A percentile compares a stretch with the other conserved stretches of the same genome.
Evolutionary conservation across 2,888 invertebrate species (phyloP).

Genomic region (Coelinius sp.): DNA sequence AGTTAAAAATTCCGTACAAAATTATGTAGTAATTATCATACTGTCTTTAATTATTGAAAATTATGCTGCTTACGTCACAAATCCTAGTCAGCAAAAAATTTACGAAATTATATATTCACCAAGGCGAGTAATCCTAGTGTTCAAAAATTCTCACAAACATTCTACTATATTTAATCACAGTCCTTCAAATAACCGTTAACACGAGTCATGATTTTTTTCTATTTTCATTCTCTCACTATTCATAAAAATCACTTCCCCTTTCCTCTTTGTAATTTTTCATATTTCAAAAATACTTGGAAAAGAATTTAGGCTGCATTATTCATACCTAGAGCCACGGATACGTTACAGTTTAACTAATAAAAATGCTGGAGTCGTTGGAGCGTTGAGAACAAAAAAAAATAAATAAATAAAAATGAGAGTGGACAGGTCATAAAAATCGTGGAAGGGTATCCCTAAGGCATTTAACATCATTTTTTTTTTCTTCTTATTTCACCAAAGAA

Average conservation of each 20-base stretch:
- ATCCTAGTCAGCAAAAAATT: conserved; percentile 8
- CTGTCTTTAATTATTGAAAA: neutral
- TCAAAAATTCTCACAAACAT: neutral
- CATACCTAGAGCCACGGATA: neutral
- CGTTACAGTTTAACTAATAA: neutral
- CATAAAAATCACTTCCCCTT: neutral
- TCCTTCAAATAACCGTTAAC: neutral
- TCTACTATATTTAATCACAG: neutral
- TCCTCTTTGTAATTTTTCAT: neutral
- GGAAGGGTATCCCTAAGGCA: conserved; percentile 1
- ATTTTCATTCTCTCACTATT: neutral
- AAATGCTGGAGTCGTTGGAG: conserved; percentile 2
- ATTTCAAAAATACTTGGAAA: neutral
- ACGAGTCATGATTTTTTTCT: conserved; percentile 8
- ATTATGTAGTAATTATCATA: neutral
- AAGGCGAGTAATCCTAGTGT: neutral
- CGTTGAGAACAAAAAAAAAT: neutral
- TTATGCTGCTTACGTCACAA: neutral
- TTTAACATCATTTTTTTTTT: neutral
- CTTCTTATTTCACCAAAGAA: no score
- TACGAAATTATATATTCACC: neutral
- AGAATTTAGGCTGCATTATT: conserved; percentile 10
- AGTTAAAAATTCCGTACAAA: neutral
- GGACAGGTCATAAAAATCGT: conserved; percentile 14
- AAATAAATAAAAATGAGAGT: neutral